These are phyloP conservation scores for Caranx melampygus DNA, from an alignment of 2,113 vertebrate genomes.

Conservation along the genomic window DNA sequence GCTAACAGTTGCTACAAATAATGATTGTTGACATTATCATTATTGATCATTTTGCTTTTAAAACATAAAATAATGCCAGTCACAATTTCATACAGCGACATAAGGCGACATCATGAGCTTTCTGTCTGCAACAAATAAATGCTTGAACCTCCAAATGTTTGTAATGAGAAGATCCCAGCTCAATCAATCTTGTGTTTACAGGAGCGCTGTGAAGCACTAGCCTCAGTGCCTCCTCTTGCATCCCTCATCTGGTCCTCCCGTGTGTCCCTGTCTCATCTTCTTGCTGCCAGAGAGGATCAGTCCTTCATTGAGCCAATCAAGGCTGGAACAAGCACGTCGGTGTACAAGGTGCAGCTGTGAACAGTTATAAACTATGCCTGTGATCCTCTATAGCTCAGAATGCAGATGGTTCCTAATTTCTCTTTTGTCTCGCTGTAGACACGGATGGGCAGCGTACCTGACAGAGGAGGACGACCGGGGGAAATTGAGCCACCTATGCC, in stretches of 20 bases:
- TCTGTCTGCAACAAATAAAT: no score
- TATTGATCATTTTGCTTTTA: no score
- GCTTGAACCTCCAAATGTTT: no score
- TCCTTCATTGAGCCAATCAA: constrained; percentile 82
- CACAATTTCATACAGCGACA: no score
- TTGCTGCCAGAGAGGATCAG: constrained; percentile 87
- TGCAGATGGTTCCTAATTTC: background rate
- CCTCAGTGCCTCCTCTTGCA: constrained; percentile 66
- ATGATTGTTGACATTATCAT: no score
- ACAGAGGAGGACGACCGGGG: constrained; percentile 89
- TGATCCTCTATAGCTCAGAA: background rate
- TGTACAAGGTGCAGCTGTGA: constrained; percentile 86
- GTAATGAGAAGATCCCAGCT: background rate
- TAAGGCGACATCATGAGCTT: no score
- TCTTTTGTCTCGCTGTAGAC: constrained; percentile 72
- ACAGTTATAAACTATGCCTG: background rate
- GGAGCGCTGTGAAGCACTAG: constrained; percentile 71
- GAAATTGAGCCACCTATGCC: constrained; percentile 92
- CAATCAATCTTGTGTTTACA: constrained; percentile 39
- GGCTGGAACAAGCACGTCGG: constrained; percentile 72
- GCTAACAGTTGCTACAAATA: no score
- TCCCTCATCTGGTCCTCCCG: constrained; percentile 53
- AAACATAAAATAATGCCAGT: no score
- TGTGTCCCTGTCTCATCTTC: constrained; percentile 82
- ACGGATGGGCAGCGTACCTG: constrained; percentile 88